Base-by-base conservation (phyloP, 2,888 invertebrate genomes). In the Apotomis turbidana region DNA sequence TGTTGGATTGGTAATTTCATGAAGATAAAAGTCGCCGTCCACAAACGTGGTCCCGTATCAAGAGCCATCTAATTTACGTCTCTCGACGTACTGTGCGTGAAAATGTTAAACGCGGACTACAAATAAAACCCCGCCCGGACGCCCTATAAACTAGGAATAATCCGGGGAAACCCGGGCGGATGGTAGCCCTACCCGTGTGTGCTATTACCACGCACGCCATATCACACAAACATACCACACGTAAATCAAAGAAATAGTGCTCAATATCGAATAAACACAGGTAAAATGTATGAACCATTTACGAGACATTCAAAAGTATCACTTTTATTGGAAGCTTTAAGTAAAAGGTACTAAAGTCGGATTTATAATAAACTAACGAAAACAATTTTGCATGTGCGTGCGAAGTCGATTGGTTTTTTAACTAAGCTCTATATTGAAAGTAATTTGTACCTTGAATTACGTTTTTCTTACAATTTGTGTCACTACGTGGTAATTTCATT, bases 131-230 rank as follows among this genome's bases (percentile, higher is more conserved):
- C 27, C 27, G 27, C 27, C 27, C 2, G 27, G 27, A 27, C 27
- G 2, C 27, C 27, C 27, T 27, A 2, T 27, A 27, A 27, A 27
- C 27, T 27, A 0, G 27, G 27, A 27, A 1, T 2, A 27, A 27
- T 27, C 27, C 27, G 27, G 27, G 27, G 27, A 27, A 27, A 27
- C 2, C 27, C 2, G 27, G 27, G 2, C 27, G 27, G 27, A 27
- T 27, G 27, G 27, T 27, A 2, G 2, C 27, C 27, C 80, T 85
- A 81, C 73, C 74, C n/a, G n/a, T 51, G 51, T 71, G 67, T 62
- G 67, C 49, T 57, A 27, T 68, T 15, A 60, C 5, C 9, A 49
- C 49, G 49, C 54, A 54, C 54, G 60, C 52, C 61, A 54, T 54
- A 54, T 46, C 41, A 6, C 54, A 41, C 68, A 60, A 27, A 61